Base-by-base conservation (phyloP, 2,888 invertebrate species). In the Mimumesa dahlbomi region DNA sequence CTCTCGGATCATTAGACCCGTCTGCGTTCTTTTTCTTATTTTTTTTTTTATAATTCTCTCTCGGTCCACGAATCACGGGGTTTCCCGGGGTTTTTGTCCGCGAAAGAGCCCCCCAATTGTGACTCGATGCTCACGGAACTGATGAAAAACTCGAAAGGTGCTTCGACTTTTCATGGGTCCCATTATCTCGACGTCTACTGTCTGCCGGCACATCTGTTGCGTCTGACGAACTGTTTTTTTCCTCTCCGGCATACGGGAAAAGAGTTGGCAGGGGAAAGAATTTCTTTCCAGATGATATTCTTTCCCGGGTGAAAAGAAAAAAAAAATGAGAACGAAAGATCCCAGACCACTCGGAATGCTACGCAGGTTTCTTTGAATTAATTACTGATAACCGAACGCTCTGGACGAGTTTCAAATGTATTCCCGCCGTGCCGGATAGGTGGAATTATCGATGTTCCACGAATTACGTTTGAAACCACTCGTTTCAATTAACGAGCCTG, bases 161-260 rank as follows among this genome's bases (percentile, higher is more conserved):
- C 65, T 64, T 75, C 64, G 73, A 79, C 68, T 75, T 73, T 59
- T 73, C 61, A 64, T 71, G 64, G 43, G 57, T 49, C 16, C 48
- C 52, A 74, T 80, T 82, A 75, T 78, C 71, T 73, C 31, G 42
- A 25, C 52, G 64, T 70, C 63, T 56, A 43, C 42, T 22, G 31
- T 58, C 48, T 25, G 64, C 53, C 43, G 46, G 69, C 36, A 70
- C 74, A 81, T 81, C 82, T 82, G 81, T 75, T 56, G 45, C 57
- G 42, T 59, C 62, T 48, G 29, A 38, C 48, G 52, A 68, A 42
- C n/a, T 34, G 38, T 13, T 22, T 40, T 56, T 25, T 49, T 18
- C 13, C 40, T n/a, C n/a, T n/a, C n/a, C n/a, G n/a, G n/a, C n/a
- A n/a, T n/a, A n/a, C n/a, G n/a, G n/a, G n/a, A n/a, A n/a, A n/a